Percentiles rank a stretch among this genome's conserved stretches.
phyloP scores from a whole-genome alignment of 2,797 vertebrate species.

The Anguilla pacifica region DNA sequence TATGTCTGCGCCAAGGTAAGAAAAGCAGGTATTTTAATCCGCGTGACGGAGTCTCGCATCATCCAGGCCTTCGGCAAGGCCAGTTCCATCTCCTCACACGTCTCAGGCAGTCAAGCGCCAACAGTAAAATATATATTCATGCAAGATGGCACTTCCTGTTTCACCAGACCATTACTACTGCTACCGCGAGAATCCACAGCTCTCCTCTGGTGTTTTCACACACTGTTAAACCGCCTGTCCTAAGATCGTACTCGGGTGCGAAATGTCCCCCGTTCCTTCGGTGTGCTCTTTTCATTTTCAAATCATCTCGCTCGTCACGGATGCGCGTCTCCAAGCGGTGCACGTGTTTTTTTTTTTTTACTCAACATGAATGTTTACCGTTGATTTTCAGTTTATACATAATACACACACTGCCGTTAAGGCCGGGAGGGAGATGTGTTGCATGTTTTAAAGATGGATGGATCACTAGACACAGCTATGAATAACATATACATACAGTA shows the following conservation, averaged over 20 bases:
- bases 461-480: neutral
- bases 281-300: no score
- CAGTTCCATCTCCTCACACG: conserved; percentile 55
- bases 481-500: neutral
- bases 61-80: conserved; percentile 43
- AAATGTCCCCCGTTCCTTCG: neutral
- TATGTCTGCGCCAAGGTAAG: conserved; percentile 50
- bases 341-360: neutral
- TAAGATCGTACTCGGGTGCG: conserved; percentile 52
- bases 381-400: neutral
- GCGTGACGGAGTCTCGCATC: neutral
- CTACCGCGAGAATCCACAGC: conserved; percentile 51
- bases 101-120: conserved; percentile 41
- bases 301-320: neutral
- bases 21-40: conserved; percentile 15
- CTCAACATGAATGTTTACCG: neutral
- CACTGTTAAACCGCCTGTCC: conserved; percentile 58
- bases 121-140: conserved; percentile 52
- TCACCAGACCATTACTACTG: conserved; percentile 19
- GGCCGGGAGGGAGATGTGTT: neutral
- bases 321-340: neutral
- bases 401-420: neutral
- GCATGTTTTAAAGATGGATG: neutral
- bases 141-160: conserved; percentile 48
- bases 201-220: conserved; percentile 50